phyloP scores from a whole-genome alignment of 2,888 invertebrate species.

The Hetaerina titia region DNA sequence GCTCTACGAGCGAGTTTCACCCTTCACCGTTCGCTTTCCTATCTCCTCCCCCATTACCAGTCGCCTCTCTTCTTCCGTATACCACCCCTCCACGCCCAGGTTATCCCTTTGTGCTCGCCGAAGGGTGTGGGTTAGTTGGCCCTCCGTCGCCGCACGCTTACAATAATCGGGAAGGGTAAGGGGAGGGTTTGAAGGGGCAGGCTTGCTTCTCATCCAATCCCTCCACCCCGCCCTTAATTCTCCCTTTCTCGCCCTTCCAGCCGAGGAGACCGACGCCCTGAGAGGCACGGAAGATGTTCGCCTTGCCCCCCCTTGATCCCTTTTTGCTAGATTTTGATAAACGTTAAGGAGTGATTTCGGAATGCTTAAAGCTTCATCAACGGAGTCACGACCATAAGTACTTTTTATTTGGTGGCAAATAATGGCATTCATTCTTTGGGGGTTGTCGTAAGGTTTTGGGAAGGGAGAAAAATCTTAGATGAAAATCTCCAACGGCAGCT shows the following conservation, averaged over 20 bases:
- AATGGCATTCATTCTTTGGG: too few species aligned
- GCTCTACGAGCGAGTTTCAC: background rate
- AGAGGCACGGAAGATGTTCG: background rate
- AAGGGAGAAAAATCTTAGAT: too few species aligned
- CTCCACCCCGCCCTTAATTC: background rate
- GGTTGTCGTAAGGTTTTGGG: too few species aligned
- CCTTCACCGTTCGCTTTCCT: background rate
- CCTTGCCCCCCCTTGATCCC: background rate
- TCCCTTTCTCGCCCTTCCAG: background rate
- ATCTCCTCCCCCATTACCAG: conserved; percentile 8
- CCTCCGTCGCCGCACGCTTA: conserved; percentile 29
- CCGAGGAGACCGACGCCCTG: background rate
- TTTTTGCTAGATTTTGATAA: background rate
- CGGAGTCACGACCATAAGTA: background rate
- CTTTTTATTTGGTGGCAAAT: too few species aligned
- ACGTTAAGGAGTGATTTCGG: background rate
- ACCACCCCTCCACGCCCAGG: too few species aligned
- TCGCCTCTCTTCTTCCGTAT: background rate
- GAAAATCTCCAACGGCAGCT: too few species aligned
- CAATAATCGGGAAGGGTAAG: background rate
- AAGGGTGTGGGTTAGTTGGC: background rate
- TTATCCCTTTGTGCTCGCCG: conserved; percentile 30
- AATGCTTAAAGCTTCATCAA: background rate
- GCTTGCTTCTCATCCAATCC: background rate
- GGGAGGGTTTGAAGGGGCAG: background rate